phyloP scores from a whole-genome alignment of 2,113 vertebrate species.

The Capreolus pygargus region DNA sequence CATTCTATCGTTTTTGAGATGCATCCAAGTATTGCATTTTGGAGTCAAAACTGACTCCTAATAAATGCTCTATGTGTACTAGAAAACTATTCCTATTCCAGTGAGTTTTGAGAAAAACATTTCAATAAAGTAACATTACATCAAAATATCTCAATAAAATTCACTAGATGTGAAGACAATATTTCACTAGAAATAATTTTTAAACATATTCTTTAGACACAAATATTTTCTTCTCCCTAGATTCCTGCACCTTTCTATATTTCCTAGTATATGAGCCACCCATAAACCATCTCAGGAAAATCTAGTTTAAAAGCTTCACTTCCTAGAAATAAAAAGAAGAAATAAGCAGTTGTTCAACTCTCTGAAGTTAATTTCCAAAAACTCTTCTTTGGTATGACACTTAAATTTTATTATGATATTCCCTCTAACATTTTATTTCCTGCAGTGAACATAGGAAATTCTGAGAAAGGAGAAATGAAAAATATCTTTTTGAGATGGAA shows the following conservation, averaged over 20 bases:
- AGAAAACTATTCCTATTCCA: background rate
- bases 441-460: slow-evolving; percentile 6
- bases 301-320: background rate
- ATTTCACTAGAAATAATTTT: background rate
- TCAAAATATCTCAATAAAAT: background rate
- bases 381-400: background rate
- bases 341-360: slow-evolving; percentile 33
- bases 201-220: background rate
- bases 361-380: slow-evolving; percentile 6
- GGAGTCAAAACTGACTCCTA: background rate
- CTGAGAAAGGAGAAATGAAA: slow-evolving; percentile 18
- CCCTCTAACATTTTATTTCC: slow-evolving; percentile 19
- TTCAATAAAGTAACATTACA: background rate
- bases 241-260: background rate
- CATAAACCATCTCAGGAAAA: background rate
- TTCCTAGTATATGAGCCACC: background rate
- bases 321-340: slow-evolving; percentile 11
- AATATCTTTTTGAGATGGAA: background rate
- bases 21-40: background rate
- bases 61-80: background rate
- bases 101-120: background rate
- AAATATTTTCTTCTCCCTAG: background rate
- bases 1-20: background rate
- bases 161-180: background rate
- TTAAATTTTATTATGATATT: slow-evolving; percentile 35